Percentiles rank a stretch among this genome's conserved stretches.
Conservation (phyloP, 2,113 vertebrate species). For the Romanogobio albipinnatus region DNA sequence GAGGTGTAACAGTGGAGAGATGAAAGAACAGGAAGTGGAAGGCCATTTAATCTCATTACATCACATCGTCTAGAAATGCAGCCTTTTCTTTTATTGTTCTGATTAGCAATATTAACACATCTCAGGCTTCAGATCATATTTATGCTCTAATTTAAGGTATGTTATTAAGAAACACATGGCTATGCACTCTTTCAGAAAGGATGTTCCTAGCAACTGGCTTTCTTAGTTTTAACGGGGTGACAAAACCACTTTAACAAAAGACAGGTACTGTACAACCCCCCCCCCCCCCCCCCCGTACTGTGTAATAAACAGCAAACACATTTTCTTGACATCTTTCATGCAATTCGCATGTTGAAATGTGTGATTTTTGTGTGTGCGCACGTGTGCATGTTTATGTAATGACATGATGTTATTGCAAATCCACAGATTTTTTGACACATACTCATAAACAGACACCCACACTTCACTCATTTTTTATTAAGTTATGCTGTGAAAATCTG, state of each 20-base stretch:
- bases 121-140: background rate
- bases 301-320: constrained; percentile 20
- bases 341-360: constrained; percentile 37
- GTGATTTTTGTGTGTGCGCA: constrained; percentile 3
- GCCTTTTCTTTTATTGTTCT: background rate
- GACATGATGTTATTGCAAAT: constrained; percentile 39
- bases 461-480: constrained; percentile 39
- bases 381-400: constrained; percentile 9
- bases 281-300: too few species aligned
- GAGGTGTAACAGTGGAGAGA: too few species aligned
- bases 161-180: background rate
- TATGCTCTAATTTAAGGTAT: background rate
- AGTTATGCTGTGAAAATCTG: constrained; percentile 35
- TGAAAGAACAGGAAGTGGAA: background rate
- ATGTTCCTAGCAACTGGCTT: background rate
- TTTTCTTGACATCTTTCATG: constrained; percentile 22
- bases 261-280: background rate
- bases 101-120: background rate
- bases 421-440: constrained; percentile 35
- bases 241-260: background rate
- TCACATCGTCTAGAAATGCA: background rate
- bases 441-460: constrained; percentile 40
- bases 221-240: background rate
- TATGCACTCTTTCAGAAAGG: background rate
- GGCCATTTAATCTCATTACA: background rate